Percentiles rank a stretch among this genome's conserved stretches.
Evolutionary conservation across 2,113 vertebrate species (phyloP).

Genomic region (chimpanzee (Pan troglodytes)): NHGRI_mPanTro3-v2.1_pri NC_072407.2:34580501-34581000

Average conservation of each 20-base stretch:
- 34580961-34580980: background rate
- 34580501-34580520: background rate
- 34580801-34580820: background rate
- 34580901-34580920: background rate
- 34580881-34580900: background rate
- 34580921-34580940: background rate
- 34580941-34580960: background rate
- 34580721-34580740: background rate
- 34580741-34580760: conserved; percentile 19
- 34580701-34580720: background rate
- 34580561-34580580: conserved; percentile 8
- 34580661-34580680: background rate
- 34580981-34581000: background rate
- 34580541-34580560: conserved; percentile 48
- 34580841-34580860: conserved; percentile 28
- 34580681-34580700: background rate
- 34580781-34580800: background rate
- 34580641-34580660: background rate
- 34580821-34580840: conserved; percentile 5
- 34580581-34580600: background rate
- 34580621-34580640: background rate
- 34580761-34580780: background rate
- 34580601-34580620: background rate
- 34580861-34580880: background rate
- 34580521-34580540: background rate